Base-by-base conservation (phyloP, 2,113 vertebrate species). In the Chitala chitala region DNA sequence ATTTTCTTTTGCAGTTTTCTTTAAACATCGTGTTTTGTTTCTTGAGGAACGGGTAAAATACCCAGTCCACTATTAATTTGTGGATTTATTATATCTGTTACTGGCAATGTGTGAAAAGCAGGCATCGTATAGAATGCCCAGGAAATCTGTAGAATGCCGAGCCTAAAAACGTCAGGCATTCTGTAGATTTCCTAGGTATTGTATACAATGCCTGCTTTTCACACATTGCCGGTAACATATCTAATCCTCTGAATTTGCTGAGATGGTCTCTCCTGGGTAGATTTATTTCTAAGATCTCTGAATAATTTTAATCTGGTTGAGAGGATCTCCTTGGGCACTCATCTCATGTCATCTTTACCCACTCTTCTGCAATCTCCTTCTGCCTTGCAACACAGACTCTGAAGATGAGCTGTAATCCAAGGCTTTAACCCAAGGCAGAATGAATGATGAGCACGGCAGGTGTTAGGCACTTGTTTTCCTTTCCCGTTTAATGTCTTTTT, bases 261-360 rank as follows among this genome's bases (percentile, higher is more conserved):
- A 89, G 91, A 88, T 85, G 86, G 87, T 84, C 89, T 86, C 88
- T 90, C 89, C 89, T 86, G 78, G 84, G 86, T 87, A 90, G 91
- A 92, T 92, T 94, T 93, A 86, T 91, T 92, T 91, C 89, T 90
- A 85, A 85, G 83, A 91, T 88, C 87, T 85, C 86, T 81, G 87
- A 82, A 46, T 76, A 78, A 82, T 88, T 84, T 86, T 89, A 86
- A 81, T 88, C 85, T 73, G 73, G 83, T 83, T 72, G 87, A 87
- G 90, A 84, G 86, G 87, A 89, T 90, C 83, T 86, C 83, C 79
- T 86, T 83, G 84, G 87, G 87, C 73, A 63, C 51, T 36, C 69
- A 86, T 81, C 82, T 84, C 70, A 85, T 89, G 84, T 91, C 82
- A 88, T 91, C 85, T 92, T 85, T 74, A 84, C 78, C 85, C 80